Evolutionary conservation across 2,888 invertebrate genomes (phyloP), one percentile per base, ranked within the genome.

Genomic region (Platynereis dumerilii): DNA sequence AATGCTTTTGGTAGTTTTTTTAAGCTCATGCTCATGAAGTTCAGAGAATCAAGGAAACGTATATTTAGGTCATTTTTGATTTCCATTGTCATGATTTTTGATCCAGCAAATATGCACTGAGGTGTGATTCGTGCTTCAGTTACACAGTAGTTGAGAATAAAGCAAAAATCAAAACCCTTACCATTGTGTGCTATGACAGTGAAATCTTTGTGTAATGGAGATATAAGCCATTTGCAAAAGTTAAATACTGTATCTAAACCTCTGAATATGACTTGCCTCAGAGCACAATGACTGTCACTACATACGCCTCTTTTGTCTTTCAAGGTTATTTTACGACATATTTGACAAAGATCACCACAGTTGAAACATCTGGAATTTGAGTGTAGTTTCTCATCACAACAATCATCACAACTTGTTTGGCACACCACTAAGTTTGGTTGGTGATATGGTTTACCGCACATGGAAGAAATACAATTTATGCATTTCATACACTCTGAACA

Each of bases 1-100:
- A 48, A 48, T n/a, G 48, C 48, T 48, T 48, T 48, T 48, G 48
- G 48, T n/a, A 48, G 7, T n/a, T 48, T 22, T 7, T n/a, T 22
- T 22, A 48, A 22, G 7, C 48, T 48, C 48, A 48, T n/a, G 3
- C 7, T 5, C 48, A 48, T 20, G 22, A 48, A 48, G 22, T n/a
- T 20, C n/a, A 48, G 17, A 48, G 10, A 10, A n/a, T 48, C 48
- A 12, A 48, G 5, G 20, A 48, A n/a, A 5, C 17, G n/a, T 48
- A 48, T 48, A n/a, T 48, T 48, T n/a, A n/a, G n/a, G 48, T 5
- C 48, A 48, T 48, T n/a, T n/a, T n/a, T n/a, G 7, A 48, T 22
- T 22, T n/a, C 22, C n/a, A 48, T 48, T 12, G n/a, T 10, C 20
- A 48, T n/a, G 7, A 48, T 22, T 48, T 48, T 48, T 48, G 48